Conservation (phyloP, 2,113 vertebrate species). For the Lontra canadensis region DNA sequence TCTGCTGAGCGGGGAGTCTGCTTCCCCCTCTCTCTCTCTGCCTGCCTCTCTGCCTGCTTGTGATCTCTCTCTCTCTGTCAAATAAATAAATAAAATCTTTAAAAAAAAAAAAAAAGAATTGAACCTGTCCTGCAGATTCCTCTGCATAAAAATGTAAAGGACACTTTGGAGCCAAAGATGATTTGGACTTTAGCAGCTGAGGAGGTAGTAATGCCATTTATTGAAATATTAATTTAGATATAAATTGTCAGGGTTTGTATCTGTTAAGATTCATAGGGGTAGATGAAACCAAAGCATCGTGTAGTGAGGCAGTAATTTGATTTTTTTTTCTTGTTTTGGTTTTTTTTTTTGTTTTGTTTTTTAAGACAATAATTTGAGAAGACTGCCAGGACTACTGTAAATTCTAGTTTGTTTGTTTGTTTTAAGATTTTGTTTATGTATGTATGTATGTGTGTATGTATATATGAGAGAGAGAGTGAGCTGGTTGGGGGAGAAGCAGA, state of each 20-base stretch:
- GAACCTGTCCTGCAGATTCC: not conserved
- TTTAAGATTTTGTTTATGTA: not conserved
- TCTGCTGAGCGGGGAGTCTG: no score
- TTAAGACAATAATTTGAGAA: not conserved
- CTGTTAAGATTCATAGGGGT: not conserved
- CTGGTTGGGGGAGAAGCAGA: not conserved
- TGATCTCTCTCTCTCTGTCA: no score
- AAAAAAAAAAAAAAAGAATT: not conserved
- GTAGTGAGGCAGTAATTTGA: not conserved
- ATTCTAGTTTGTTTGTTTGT: not conserved
- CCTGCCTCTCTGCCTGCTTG: no score
- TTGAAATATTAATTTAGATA: not conserved
- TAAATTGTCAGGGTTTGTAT: not conserved
- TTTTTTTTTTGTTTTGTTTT: no score
- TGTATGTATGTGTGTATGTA: not conserved
- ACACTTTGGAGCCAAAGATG: not conserved
- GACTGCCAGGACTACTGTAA: not conserved
- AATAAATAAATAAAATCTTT: no score
- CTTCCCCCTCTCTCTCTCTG: no score
- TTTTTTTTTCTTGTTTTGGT: no score
- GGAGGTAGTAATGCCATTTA: not conserved
- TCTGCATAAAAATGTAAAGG: not conserved
- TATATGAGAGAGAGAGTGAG: no score
- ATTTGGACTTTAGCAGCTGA: not conserved
- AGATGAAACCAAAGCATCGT: not conserved